Evolutionary conservation across 2,797 vertebrate species (phyloP).

Genomic region (Pristis pectinata): DNA sequence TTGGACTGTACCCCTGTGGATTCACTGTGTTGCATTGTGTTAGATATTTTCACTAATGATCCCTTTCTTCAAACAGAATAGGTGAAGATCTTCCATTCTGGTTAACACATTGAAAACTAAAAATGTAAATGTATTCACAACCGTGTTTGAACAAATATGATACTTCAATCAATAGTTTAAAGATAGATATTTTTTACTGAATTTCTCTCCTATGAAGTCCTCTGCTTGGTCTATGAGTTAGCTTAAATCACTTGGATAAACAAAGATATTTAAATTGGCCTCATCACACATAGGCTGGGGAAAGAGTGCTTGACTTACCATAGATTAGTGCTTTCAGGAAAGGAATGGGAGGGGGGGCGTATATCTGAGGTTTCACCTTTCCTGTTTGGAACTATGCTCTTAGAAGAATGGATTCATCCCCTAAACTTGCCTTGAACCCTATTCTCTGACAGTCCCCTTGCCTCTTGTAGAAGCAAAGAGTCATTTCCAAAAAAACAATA

Average conservation of each 20-base stretch:
- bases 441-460: background rate
- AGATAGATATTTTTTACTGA: background rate
- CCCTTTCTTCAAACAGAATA: background rate
- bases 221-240: background rate
- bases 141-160: background rate
- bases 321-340: background rate
- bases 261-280: background rate
- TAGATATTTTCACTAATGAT: background rate
- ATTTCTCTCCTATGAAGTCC: background rate
- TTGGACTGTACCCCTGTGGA: background rate
- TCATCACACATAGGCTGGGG: background rate
- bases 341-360: background rate
- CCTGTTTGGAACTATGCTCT: background rate
- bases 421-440: background rate
- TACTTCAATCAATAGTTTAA: background rate
- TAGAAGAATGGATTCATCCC: background rate
- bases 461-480: background rate
- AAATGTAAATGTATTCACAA: background rate
- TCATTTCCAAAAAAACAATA: background rate
- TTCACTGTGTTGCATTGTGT: background rate
- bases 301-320: background rate
- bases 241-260: background rate
- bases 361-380: background rate
- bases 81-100: background rate
- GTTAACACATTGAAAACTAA: background rate